A percentile compares a stretch with the other conserved stretches of the same genome.
Evolutionary conservation across 2,888 invertebrate genomes (phyloP).

Genomic region (Xanthia togata): DNA sequence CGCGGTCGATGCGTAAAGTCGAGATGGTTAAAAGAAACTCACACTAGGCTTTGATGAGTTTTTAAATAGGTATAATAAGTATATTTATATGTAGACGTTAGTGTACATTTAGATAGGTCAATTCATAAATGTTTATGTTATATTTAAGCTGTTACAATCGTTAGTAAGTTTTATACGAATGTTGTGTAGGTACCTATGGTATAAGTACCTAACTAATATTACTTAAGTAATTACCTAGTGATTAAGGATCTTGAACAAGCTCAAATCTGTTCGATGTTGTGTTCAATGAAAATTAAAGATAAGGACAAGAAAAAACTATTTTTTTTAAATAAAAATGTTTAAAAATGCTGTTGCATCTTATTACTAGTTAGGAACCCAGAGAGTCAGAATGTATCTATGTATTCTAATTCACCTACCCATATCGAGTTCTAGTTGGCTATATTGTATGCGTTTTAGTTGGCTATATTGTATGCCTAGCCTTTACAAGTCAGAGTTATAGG

Average conservation of each 20-base stretch:
- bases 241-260: constrained; percentile 40
- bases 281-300: constrained; percentile 31
- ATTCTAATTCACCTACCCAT: background rate
- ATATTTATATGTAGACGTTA: constrained; percentile 40
- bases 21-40: no score
- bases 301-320: background rate
- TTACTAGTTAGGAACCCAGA: background rate
- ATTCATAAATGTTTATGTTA: constrained; percentile 38
- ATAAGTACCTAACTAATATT: constrained; percentile 12
- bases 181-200: constrained; percentile 23
- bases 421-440: background rate
- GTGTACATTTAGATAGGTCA: constrained; percentile 44
- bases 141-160: constrained; percentile 35
- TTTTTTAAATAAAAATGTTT: constrained; percentile 19
- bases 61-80: constrained; percentile 11
- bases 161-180: constrained; percentile 49
- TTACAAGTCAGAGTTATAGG: background rate
- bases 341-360: background rate
- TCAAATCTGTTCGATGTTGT: constrained; percentile 32
- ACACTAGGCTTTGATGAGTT: background rate
- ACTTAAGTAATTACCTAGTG: constrained; percentile 3
- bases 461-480: background rate
- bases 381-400: background rate
- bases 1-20: no score
- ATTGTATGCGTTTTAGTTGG: background rate